These are phyloP conservation scores for Alcedo quadribrachys DNA, from an alignment of 2,797 vertebrate genomes.

Conservation along the genomic window DNA sequence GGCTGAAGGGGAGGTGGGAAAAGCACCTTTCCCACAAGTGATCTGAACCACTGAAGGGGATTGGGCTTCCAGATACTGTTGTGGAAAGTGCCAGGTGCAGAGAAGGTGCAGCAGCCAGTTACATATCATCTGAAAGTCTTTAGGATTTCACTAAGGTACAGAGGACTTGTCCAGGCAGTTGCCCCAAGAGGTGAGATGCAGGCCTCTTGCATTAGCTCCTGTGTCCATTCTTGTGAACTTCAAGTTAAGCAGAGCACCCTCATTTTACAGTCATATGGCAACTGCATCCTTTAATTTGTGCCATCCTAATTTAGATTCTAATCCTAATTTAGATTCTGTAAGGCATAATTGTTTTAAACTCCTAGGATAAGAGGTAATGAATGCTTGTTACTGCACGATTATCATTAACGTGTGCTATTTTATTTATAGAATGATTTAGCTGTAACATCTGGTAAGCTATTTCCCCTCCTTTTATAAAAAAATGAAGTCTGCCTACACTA, in stretches of 20 bases:
- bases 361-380: background rate
- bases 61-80: background rate
- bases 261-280: background rate
- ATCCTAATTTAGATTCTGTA: background rate
- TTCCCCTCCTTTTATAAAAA: background rate
- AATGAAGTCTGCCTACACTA: background rate
- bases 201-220: background rate
- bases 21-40: background rate
- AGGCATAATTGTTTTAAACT: background rate
- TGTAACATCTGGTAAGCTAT: background rate
- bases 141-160: background rate
- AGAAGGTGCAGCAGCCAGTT: background rate
- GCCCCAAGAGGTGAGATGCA: background rate
- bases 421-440: background rate
- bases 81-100: background rate
- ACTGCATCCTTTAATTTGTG: background rate
- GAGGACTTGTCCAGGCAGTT: rapidly evolving
- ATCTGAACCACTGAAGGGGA: background rate
- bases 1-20: background rate
- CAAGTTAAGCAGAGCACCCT: background rate
- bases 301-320: background rate
- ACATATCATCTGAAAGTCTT: rapidly evolving
- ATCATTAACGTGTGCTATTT: background rate
- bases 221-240: background rate
- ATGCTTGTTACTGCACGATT: background rate